phyloP scores from a whole-genome alignment of 2,113 vertebrate species.

The Hippopotamus amphibius region DNA sequence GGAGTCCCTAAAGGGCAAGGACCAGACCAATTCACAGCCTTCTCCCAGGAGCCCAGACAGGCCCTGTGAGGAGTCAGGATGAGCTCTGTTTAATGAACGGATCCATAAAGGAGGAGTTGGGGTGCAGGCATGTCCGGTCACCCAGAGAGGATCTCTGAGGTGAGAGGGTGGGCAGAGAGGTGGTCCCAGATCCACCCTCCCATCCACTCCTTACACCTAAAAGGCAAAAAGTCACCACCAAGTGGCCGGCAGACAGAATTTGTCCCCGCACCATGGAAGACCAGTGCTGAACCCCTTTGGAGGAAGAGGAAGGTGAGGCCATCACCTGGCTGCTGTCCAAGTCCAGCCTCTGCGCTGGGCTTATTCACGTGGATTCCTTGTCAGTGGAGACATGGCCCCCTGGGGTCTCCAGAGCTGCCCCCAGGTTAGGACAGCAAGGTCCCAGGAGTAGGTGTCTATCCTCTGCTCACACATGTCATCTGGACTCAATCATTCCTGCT shows the following conservation, averaged over 20 bases:
- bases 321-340: background rate
- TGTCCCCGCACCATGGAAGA: background rate
- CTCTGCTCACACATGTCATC: background rate
- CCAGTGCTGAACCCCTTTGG: no score
- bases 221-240: background rate
- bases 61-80: background rate
- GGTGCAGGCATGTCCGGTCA: background rate
- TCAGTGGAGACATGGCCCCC: fast-evolving
- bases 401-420: background rate
- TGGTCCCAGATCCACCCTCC: background rate
- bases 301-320: background rate
- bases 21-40: fast-evolving
- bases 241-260: background rate
- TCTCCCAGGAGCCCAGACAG: background rate
- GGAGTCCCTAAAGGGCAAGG: background rate
- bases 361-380: background rate
- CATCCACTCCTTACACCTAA: background rate
- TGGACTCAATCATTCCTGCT: background rate
- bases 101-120: background rate
- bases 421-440: fast-evolving
- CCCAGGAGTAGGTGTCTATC: background rate
- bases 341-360: background rate
- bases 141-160: background rate
- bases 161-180: background rate
- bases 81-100: background rate